phyloP scores from a whole-genome alignment of 2,888 invertebrate species.

The Ophraella communa region DNA sequence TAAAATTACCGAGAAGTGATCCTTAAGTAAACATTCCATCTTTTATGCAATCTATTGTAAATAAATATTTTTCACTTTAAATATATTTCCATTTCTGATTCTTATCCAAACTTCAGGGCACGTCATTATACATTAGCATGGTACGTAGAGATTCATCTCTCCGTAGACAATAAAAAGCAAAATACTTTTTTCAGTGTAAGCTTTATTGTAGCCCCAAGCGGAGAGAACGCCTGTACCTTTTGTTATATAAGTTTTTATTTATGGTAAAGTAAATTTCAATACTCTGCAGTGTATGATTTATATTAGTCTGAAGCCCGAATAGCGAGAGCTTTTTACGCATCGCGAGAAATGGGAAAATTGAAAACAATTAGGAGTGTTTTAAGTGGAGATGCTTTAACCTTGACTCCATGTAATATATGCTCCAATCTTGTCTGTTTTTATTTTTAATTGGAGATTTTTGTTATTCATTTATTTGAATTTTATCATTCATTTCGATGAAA shows the following conservation, averaged over 20 bases:
- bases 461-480: too few relatives aligned
- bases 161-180: neutral
- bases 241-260: slow-evolving; percentile 46
- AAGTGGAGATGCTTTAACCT: slow-evolving; percentile 6
- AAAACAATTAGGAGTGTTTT: slow-evolving; percentile 30
- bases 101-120: neutral
- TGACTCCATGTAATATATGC: too few relatives aligned
- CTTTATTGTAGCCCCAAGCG: slow-evolving; percentile 2
- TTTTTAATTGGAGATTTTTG: too few relatives aligned
- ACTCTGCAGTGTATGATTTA: slow-evolving; percentile 29
- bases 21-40: too few relatives aligned
- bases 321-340: slow-evolving; percentile 24
- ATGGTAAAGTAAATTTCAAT: slow-evolving; percentile 39
- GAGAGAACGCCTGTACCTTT: slow-evolving; percentile 39
- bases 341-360: slow-evolving; percentile 26
- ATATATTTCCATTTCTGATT: too few relatives aligned
- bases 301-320: slow-evolving; percentile 26
- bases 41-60: too few relatives aligned
- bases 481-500: too few relatives aligned
- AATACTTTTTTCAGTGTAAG: neutral
- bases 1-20: too few relatives aligned
- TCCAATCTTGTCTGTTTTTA: too few relatives aligned
- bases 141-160: neutral
- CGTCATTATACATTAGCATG: neutral
- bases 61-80: too few relatives aligned